phyloP scores from a whole-genome alignment of 1,140 invertebrate genomes.

The Centruroides vittatus region DNA sequence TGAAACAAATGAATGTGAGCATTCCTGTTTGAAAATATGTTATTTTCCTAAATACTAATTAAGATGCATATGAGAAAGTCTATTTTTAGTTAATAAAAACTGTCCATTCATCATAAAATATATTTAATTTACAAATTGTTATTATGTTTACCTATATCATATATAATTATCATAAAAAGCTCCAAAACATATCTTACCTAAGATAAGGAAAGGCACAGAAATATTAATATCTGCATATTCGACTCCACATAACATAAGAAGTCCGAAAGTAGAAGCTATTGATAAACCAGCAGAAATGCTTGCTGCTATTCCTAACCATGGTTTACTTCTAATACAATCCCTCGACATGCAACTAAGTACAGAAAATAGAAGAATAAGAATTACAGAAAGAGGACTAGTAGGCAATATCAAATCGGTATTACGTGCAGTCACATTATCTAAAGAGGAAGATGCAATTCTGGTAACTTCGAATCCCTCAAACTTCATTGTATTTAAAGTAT shows the following conservation, averaged over 20 bases:
- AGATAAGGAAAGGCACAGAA: conserved; percentile 83
- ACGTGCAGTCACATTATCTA: conserved; percentile 19
- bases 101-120: too few relatives aligned
- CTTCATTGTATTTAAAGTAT: too few relatives aligned
- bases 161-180: too few relatives aligned
- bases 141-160: too few relatives aligned
- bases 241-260: background rate
- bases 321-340: background rate
- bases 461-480: too few relatives aligned
- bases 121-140: too few relatives aligned
- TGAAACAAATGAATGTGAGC: too few relatives aligned
- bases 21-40: too few relatives aligned
- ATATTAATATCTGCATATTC: conserved; percentile 90
- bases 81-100: too few relatives aligned
- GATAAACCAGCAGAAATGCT: background rate
- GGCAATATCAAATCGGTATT: conserved; percentile 76
- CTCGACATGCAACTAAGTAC: background rate
- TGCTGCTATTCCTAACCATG: background rate
- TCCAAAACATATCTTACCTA: conserved; percentile 49
- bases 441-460: too few relatives aligned
- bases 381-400: conserved; percentile 70
- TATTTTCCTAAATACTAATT: too few relatives aligned
- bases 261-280: background rate
- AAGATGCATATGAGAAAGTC: too few relatives aligned
- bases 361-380: conserved; percentile 51